These are phyloP conservation scores for Phyllopteryx taeniolatus DNA, from an alignment of 2,113 vertebrate genomes.

Conservation along the genomic window DNA sequence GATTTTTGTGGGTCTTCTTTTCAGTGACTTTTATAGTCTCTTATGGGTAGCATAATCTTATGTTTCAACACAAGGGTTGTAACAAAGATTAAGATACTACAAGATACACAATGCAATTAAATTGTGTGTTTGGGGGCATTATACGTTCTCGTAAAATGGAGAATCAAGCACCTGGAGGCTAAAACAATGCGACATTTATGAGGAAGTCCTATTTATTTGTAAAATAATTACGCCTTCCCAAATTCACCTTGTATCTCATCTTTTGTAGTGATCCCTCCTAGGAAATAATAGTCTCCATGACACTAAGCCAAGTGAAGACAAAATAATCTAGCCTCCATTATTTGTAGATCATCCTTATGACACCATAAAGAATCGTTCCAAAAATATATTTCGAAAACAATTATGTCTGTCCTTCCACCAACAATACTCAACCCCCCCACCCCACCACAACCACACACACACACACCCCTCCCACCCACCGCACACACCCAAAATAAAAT, in stretches of 20 bases:
- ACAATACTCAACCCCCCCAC: no score
- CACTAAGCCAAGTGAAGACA: not conserved
- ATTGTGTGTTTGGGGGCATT: not conserved
- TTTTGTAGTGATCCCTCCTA: not conserved
- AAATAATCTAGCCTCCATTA: not conserved
- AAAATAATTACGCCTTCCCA: not conserved
- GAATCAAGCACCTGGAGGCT: not conserved
- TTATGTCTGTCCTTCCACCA: no score
- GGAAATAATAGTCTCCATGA: not conserved
- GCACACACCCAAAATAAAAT: no score
- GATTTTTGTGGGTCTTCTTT: not conserved
- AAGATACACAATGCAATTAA: slow-evolving; percentile 29
- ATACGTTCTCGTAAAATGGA: slow-evolving; percentile 8
- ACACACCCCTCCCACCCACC: no score
- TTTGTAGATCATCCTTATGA: not conserved
- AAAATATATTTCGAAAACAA: no score
- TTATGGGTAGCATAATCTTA: slow-evolving; percentile 10
- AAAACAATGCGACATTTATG: slow-evolving; percentile 6
- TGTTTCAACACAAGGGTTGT: slow-evolving; percentile 1
- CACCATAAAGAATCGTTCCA: not conserved
- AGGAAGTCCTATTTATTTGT: not conserved
- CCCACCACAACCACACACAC: no score
- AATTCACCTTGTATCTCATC: not conserved
- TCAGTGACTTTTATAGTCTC: not conserved
- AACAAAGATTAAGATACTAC: slow-evolving; percentile 23